Percentiles rank a stretch among this genome's conserved stretches.
These are phyloP conservation scores for Prosapia bicincta DNA, from an alignment of 2,888 invertebrate genomes.

Conservation along the genomic window DNA sequence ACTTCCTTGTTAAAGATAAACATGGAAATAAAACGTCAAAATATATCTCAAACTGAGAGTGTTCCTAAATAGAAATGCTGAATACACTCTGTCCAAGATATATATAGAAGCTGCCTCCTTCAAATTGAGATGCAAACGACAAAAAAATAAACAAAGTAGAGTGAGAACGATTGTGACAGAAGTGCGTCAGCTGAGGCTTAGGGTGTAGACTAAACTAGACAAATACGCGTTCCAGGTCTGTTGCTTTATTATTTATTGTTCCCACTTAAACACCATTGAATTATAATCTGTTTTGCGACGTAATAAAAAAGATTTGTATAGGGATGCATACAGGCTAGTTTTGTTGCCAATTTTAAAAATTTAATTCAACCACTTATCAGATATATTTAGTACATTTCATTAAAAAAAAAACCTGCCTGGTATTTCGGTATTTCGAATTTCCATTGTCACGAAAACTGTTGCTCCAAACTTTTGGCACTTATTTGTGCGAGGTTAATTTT, in stretches of 20 bases:
- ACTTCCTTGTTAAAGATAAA: no score
- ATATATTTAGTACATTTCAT: no score
- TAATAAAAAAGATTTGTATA: background rate
- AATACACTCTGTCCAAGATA: background rate
- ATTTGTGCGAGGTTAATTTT: no score
- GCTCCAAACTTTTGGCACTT: no score
- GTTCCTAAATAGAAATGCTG: no score
- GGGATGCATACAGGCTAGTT: background rate
- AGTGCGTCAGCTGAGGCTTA: background rate
- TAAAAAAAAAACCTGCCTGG: no score
- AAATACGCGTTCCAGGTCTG: background rate
- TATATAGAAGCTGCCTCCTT: background rate
- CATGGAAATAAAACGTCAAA: no score
- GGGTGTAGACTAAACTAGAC: background rate
- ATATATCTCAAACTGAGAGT: no score
- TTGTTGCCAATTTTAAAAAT: background rate
- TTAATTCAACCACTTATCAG: no score
- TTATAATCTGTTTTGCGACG: background rate
- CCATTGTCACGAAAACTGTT: no score
- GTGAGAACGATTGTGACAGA: background rate
- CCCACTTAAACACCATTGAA: background rate
- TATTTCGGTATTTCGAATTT: no score
- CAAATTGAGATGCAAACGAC: background rate
- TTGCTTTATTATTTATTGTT: background rate
- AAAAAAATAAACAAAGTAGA: background rate